Evolutionary conservation across 2,113 vertebrate species (phyloP).

Genomic region (Rutilus rutilus): DNA sequence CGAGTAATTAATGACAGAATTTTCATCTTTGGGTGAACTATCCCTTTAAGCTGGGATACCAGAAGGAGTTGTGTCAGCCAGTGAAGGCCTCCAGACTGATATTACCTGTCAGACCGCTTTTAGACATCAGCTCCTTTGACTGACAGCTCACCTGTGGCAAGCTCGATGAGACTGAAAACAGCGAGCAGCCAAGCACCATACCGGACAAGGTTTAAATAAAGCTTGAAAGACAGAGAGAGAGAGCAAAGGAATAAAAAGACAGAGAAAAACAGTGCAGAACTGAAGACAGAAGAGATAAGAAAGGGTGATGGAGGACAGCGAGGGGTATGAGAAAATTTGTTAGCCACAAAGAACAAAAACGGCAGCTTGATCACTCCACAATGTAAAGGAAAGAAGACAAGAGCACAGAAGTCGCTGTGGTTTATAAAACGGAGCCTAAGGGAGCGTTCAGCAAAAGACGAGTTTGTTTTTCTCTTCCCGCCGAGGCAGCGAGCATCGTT

Average conservation of each 20-base stretch:
- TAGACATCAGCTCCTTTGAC: conserved; percentile 40
- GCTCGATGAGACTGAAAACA: conserved; percentile 13
- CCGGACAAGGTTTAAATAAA: conserved; percentile 37
- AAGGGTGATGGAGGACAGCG: conserved; percentile 27
- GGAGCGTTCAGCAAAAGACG: conserved; percentile 53
- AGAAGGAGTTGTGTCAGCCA: not conserved
- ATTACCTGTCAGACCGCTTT: conserved; percentile 52
- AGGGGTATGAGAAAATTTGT: conserved; percentile 39
- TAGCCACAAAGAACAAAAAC: conserved; percentile 40
- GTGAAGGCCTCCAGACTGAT: conserved; percentile 33
- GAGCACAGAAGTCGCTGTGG: conserved; percentile 30
- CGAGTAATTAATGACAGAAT: no score
- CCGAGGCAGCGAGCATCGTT: conserved; percentile 37
- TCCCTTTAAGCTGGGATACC: not conserved
- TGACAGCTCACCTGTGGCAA: conserved; percentile 57
- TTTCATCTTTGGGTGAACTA: no score
- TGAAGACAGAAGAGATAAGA: conserved; percentile 41
- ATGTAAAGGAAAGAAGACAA: conserved; percentile 41
- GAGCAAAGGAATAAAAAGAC: not conserved
- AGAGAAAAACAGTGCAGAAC: conserved; percentile 39
- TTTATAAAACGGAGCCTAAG: conserved; percentile 51
- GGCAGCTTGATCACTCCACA: conserved; percentile 52
- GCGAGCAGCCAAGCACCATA: conserved; percentile 9
- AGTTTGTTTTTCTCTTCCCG: conserved; percentile 53
- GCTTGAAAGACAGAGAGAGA: conserved; percentile 44